Conservation (phyloP, 2,888 invertebrate genomes). For the Ceratothoa steindachneri region DNA sequence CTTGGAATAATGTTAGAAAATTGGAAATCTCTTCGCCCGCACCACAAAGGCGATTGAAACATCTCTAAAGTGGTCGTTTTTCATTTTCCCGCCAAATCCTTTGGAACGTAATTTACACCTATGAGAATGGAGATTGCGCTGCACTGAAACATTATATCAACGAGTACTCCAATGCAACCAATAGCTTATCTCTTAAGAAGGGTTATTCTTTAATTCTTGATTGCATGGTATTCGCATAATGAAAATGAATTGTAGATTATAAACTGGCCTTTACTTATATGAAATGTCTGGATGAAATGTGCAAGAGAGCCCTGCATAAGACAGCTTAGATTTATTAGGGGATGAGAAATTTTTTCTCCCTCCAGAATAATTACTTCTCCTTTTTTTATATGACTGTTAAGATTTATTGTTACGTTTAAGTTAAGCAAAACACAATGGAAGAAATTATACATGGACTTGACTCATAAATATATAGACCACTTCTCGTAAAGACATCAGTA, state of each 20-base stretch:
- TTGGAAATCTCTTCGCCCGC: too few relatives aligned
- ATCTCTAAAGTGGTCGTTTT: too few relatives aligned
- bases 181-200: not conserved
- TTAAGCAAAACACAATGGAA: not conserved
- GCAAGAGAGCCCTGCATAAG: not conserved
- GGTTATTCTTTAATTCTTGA: not conserved
- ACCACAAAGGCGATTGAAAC: too few relatives aligned
- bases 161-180: not conserved
- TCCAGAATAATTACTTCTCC: not conserved
- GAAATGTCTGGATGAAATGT: not conserved
- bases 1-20: too few relatives aligned
- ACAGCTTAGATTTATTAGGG: slow-evolving; percentile 8
- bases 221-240: not conserved
- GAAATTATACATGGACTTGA: not conserved
- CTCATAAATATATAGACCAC: not conserved
- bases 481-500: not conserved
- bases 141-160: not conserved
- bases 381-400: not conserved
- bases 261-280: not conserved
- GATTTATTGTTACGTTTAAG: not conserved
- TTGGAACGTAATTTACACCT: not conserved
- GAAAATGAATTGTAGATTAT: slow-evolving; percentile 5
- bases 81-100: too few relatives aligned
- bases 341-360: not conserved
- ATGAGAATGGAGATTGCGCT: not conserved